These are phyloP conservation scores for Diploscapter pachys DNA, from an alignment of 1,140 invertebrate species.

Conservation along the genomic window DNA sequence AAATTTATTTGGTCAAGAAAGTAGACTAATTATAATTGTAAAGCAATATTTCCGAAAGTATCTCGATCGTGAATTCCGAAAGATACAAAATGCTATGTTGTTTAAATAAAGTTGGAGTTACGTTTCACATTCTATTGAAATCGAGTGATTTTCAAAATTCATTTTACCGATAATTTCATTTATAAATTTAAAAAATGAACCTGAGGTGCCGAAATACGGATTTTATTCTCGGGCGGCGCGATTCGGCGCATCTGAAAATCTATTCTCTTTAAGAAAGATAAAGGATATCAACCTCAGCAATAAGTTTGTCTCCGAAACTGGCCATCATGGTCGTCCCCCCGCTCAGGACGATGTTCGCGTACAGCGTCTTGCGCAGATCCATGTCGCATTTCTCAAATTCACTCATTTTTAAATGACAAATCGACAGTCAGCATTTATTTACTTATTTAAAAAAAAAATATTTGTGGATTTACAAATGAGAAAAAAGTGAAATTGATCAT, in stretches of 20 bases:
- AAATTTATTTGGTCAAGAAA: no score
- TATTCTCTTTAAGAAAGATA: no score
- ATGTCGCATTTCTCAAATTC: slow-evolving; percentile 86
- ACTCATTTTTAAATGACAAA: no score
- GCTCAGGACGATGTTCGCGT: slow-evolving; percentile 95
- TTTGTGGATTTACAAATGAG: no score
- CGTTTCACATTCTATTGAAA: no score
- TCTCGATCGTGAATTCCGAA: not conserved
- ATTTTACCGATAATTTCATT: no score
- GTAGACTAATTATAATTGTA: no score
- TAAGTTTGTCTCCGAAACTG: slow-evolving; percentile 84
- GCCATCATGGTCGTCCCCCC: slow-evolving; percentile 95
- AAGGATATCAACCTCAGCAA: slow-evolving; percentile 38
- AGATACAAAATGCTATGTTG: no score
- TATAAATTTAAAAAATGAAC: not conserved
- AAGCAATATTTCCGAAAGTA: no score
- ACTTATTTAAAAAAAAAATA: slow-evolving; percentile 16
- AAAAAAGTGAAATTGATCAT: no score
- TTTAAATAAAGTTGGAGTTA: no score
- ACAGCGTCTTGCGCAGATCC: slow-evolving; percentile 91
- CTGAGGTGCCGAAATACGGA: slow-evolving; percentile 66
- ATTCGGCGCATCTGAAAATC: slow-evolving; percentile 66
- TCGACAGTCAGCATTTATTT: not conserved
- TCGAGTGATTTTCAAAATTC: no score
- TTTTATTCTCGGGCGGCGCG: slow-evolving; percentile 93